A percentile compares a stretch with the other conserved stretches of the same genome.
phyloP scores from a whole-genome alignment of 2,113 vertebrate genomes.

The Antidorcas marsupialis region DNA sequence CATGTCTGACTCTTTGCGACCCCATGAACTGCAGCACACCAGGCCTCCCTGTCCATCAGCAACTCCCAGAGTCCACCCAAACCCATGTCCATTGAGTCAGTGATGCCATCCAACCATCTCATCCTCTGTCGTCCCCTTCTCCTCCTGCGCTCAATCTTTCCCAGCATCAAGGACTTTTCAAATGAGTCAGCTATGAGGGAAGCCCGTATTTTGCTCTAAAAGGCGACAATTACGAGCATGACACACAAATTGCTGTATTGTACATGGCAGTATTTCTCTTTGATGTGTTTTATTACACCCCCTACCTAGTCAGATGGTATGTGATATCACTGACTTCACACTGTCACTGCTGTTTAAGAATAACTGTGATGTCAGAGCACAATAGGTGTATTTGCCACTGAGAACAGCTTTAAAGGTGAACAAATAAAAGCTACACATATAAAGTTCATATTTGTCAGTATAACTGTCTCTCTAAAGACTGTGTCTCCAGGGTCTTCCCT shows the following conservation, averaged over 20 bases:
- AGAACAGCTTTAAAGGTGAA: slow-evolving; percentile 27
- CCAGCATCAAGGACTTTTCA: no score
- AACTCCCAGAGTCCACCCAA: no score
- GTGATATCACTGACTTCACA: not conserved
- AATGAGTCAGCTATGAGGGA: not conserved
- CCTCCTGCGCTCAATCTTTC: no score
- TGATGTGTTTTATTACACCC: not conserved
- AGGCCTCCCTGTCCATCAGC: no score
- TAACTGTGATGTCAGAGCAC: not conserved
- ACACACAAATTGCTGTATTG: not conserved
- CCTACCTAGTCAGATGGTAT: not conserved
- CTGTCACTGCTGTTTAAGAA: not conserved
- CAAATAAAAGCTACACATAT: slow-evolving; percentile 27
- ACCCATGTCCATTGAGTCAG: no score
- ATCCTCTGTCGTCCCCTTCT: no score
- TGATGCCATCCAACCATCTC: no score
- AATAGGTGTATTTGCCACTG: not conserved
- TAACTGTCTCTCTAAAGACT: not conserved
- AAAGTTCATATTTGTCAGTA: slow-evolving; percentile 11
- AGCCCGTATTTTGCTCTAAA: not conserved
- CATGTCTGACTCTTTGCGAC: no score
- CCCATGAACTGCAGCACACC: no score
- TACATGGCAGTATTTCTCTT: not conserved
- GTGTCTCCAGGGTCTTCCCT: not conserved
- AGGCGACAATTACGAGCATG: not conserved